These are phyloP conservation scores for Platorchestia sp. DNA, from an alignment of 1,140 invertebrate genomes.

Conservation along the genomic window DNA sequence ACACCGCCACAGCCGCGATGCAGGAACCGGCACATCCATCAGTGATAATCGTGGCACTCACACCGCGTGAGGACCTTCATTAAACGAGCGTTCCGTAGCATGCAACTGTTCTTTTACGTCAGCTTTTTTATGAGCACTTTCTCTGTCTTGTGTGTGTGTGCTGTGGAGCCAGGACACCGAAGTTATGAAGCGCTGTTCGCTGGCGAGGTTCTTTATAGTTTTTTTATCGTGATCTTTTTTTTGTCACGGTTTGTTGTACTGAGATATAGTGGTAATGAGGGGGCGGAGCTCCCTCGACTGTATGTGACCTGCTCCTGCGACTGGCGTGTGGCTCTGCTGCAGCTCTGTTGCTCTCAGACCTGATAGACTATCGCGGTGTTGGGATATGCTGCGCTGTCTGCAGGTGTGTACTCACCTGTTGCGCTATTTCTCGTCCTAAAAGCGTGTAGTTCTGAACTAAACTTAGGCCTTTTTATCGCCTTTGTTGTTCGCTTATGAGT, in stretches of 20 bases:
- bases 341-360: neutral
- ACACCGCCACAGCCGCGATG: neutral
- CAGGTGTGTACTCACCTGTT: no score
- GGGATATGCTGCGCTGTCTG: neutral
- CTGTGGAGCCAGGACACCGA: neutral
- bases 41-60: slow-evolving; percentile 25
- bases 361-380: neutral
- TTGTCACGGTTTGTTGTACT: neutral
- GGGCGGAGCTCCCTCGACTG: neutral
- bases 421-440: no score
- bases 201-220: neutral
- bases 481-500: no score
- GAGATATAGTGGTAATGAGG: slow-evolving; percentile 2
- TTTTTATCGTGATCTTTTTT: slow-evolving; percentile 43
- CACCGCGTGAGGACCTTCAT: slow-evolving; percentile 44
- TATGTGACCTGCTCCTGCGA: neutral
- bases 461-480: no score
- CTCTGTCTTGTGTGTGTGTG: no score
- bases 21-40: slow-evolving; percentile 18
- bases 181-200: slow-evolving; percentile 41
- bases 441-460: no score
- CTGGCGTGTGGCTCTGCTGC: neutral
- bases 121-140: slow-evolving; percentile 4
- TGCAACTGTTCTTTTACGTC: slow-evolving; percentile 12
- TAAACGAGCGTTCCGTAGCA: slow-evolving; percentile 25